Percentiles rank a stretch among this genome's conserved stretches.
phyloP scores from a whole-genome alignment of 1,140 invertebrate species.

The Musca domestica region DNA sequence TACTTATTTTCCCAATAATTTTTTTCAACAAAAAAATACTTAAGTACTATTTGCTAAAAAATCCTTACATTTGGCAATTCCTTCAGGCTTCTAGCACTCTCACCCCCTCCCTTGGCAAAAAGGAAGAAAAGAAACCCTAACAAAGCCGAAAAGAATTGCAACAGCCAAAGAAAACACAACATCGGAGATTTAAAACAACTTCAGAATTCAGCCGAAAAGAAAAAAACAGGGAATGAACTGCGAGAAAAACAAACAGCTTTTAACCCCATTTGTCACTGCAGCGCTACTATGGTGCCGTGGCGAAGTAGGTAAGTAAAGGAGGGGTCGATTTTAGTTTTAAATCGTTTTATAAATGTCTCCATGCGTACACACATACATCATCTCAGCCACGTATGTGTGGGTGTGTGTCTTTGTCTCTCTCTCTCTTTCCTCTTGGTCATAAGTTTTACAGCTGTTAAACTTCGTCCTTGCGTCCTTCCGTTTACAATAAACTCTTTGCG shows the following conservation, averaged over 20 bases:
- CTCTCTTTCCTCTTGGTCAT: no score
- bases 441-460: no score
- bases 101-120: no score
- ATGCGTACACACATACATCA: neutral
- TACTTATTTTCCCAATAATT: no score
- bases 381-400: neutral
- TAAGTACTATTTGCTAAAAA: conserved; percentile 13
- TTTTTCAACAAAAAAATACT: neutral
- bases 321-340: conserved; percentile 7
- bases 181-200: conserved; percentile 9
- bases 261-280: no score
- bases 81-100: neutral
- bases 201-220: neutral
- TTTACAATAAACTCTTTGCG: neutral
- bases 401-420: neutral
- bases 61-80: conserved; percentile 4
- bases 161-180: neutral
- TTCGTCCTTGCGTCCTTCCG: no score
- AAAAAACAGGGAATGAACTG: neutral
- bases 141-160: neutral
- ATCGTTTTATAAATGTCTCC: conserved; percentile 17
- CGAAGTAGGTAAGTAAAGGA: neutral
- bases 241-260: neutral
- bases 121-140: no score
- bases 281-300: no score